Evolutionary conservation across 2,113 vertebrate genomes (phyloP).

Genomic region (Eptatretus burgeri): DNA sequence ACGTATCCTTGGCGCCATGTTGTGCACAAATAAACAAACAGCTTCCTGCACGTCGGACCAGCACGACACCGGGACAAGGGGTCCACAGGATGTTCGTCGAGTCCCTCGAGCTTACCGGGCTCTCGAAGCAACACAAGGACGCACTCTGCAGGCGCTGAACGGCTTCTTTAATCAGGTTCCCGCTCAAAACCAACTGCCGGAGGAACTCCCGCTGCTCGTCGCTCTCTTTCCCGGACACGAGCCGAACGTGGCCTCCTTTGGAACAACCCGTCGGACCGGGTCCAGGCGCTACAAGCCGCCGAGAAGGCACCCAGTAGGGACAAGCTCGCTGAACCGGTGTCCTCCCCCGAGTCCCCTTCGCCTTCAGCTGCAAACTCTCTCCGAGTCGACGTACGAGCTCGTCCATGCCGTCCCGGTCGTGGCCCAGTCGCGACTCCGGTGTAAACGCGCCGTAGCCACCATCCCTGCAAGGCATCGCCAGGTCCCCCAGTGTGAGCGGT

Average conservation of each 20-base stretch:
- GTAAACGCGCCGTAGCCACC: no score
- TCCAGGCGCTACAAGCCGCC: background rate
- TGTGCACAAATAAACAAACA: no score
- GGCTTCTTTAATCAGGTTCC: background rate
- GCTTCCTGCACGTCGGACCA: no score
- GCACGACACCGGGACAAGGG: no score
- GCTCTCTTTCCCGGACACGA: background rate
- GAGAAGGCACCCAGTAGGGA: background rate
- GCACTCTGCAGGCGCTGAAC: background rate
- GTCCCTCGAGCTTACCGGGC: no score
- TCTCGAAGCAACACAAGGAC: background rate
- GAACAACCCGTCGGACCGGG: background rate
- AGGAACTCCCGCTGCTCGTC: conserved; percentile 1
- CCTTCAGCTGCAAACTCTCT: background rate
- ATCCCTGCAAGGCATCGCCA: no score
- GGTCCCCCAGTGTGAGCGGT: no score
- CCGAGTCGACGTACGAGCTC: conserved; percentile 3
- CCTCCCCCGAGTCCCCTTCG: background rate
- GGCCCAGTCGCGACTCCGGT: no score
- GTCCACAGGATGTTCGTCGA: no score
- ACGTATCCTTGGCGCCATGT: no score
- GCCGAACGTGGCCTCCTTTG: background rate
- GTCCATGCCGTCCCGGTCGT: background rate
- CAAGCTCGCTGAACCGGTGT: background rate
- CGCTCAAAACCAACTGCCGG: background rate